These are phyloP conservation scores for Labeo rohita DNA, from an alignment of 2,113 vertebrate species.

Conservation along the genomic window DNA sequence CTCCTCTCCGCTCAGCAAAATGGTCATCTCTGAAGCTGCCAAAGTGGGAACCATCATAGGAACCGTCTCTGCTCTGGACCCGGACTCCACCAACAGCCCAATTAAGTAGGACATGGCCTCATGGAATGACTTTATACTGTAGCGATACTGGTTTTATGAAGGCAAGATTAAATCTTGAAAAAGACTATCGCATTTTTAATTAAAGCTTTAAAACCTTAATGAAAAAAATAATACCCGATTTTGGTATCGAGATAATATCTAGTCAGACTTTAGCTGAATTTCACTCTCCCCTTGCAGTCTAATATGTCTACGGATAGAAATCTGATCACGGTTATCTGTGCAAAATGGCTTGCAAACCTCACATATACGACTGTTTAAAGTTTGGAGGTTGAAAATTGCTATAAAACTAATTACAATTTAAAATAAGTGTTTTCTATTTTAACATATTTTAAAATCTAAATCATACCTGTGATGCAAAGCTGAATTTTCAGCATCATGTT, in stretches of 20 bases:
- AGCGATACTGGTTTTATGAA: slow-evolving; percentile 13
- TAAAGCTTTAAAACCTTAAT: slow-evolving; percentile 35
- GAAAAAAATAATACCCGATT: neutral
- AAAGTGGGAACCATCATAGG: slow-evolving; percentile 84
- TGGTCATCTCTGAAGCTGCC: slow-evolving; percentile 87
- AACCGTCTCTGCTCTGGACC: slow-evolving; percentile 84
- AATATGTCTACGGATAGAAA: neutral
- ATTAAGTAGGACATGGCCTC: slow-evolving; percentile 77
- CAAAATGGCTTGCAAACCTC: neutral
- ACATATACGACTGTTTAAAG: neutral
- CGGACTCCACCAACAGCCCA: slow-evolving; percentile 83
- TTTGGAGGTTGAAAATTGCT: slow-evolving; percentile 15
- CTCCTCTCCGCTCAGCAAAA: slow-evolving; percentile 76
- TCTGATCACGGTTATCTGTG: neutral
- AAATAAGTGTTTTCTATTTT: neutral
- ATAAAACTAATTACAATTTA: neutral
- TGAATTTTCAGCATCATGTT: neutral
- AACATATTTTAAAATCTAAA: too few relatives aligned
- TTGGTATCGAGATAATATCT: neutral
- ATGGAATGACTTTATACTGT: neutral
- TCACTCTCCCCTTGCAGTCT: neutral
- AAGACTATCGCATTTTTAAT: slow-evolving; percentile 17
- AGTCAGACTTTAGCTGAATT: neutral
- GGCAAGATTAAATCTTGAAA: slow-evolving; percentile 25
- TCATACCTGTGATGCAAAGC: neutral